Evolutionary conservation across 2,113 vertebrate species (phyloP), one percentile per base, ranked within the genome.

Genomic region (Danio rerio): DNA sequence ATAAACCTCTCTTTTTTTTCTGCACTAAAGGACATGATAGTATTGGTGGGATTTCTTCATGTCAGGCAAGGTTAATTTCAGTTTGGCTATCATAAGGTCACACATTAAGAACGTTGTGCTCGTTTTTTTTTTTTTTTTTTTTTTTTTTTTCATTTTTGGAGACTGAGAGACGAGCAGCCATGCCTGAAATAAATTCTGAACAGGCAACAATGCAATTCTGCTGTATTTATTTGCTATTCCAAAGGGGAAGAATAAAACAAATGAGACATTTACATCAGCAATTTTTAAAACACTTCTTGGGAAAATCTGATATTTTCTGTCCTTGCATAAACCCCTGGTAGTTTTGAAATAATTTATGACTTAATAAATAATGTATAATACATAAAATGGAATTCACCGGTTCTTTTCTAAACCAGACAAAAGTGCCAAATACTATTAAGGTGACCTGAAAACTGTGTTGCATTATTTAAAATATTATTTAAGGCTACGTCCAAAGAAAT

Each of bases 151-250:
- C 49, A 6, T 5, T 9, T 52, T 52, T 52, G 49, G 20, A 52
- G 77, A 61, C 11, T 74, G 20, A 84, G 47, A 40, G 49, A 43
- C 79, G 15, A 63, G 77, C 50, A 55, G n/a, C 70, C n/a, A 74
- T 63, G 53, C 62, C 68, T 80, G 69, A 73, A 55, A 74, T 84
- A 71, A 73, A 80, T 56, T 31, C 40, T 58, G 7, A 80, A 73
- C 18, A 20, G 11, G 11, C 12, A 68, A 47, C 49, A 52, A 16
- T 6, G 40, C 42, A 75, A 20, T 73, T 42, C 20, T 73, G 12
- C 42, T 45, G 13, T 15, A 20, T 16, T 21, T 55, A 8, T 49
- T 49, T 47, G n/a, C 49, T 18, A 59, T 47, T 50, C 20, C 52
- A 50, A 72, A 13, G 15, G 21, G 47, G 21, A 9, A 5, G 9